Evolutionary conservation across 2,113 vertebrate genomes (phyloP), one percentile per base, ranked within the genome.

Genomic region (Menidia beryllina): DNA sequence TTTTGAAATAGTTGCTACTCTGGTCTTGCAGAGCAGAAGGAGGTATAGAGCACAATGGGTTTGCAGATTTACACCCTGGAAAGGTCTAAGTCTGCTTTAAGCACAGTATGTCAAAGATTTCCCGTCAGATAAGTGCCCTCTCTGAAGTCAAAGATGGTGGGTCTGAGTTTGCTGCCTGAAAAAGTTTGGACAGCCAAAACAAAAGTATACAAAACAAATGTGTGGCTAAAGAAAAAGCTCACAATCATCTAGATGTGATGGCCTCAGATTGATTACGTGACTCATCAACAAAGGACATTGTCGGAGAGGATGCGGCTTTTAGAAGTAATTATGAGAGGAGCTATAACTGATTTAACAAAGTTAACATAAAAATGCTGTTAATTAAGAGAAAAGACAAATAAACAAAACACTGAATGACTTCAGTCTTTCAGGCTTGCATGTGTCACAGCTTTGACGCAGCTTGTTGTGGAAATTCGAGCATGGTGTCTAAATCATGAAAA

Each of bases 1-100:
- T 57, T 77, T 68, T 61, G 57, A 82, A 84, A 66, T 57, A 34
- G 8, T 71, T 66, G 54, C 27, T 53, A 49, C 15, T 81, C 21
- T 79, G 49, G 50, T 34, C 19, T 26, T 48, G 7, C 72, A 64
- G 14, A 61, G 23, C 55, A n/a, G 4, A 52, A 20, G 17, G 47
- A 30, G 49, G 13, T 49, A 10, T 9, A 47, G 55, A 51, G 21
- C 26, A 67, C 27, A 64, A 41, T 39, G 17, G 14, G 30, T 34
- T 34, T 34, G 30, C 30, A 34, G 7, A 34, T 34, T 34, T 34
- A 34, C 30, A 34, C 10, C 10, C 10, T 2, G 30, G 30, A 10
- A 34, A 34, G 10, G 30, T 34, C 10, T 34, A 10, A 5, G 10
- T 34, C 30, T n/a, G n/a, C n/a, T 34, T 34, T 34, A 10, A 34